Evolutionary conservation across 2,113 vertebrate species (phyloP).

Genomic region (Amblyornis subalaris): DNA sequence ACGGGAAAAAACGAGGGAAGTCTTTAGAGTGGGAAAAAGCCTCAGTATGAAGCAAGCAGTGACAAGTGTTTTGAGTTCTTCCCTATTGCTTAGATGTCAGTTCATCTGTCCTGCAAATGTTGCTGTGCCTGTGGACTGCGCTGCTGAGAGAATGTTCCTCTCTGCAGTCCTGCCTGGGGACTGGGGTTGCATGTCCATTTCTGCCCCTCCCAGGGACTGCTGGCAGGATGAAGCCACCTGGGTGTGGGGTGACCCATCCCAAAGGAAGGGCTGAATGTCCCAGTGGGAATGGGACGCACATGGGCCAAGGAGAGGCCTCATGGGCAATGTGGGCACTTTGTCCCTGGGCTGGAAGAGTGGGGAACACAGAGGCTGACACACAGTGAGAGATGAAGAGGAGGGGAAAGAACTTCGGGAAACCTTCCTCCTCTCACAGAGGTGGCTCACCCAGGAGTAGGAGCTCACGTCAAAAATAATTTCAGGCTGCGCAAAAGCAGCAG

Average conservation of each 20-base stretch:
- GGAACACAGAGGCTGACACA: not conserved
- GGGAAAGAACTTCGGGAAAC: not conserved
- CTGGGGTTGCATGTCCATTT: not conserved
- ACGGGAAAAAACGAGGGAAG: not conserved
- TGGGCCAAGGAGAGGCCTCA: not conserved
- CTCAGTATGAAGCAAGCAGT: not conserved
- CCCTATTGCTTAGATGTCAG: not conserved
- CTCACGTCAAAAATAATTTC: not conserved
- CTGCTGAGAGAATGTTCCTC: not conserved
- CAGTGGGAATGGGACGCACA: rapidly evolving
- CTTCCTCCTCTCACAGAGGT: not conserved
- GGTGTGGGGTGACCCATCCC: not conserved
- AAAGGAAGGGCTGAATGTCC: not conserved
- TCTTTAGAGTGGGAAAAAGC: not conserved
- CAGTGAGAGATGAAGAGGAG: not conserved
- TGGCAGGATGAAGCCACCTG: not conserved
- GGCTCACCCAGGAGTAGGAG: not conserved
- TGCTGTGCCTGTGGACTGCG: not conserved
- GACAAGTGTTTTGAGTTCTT: not conserved
- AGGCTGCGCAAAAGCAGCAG: not conserved
- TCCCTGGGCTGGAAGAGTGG: not conserved
- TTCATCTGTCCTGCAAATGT: not conserved
- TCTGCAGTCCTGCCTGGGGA: not conserved
- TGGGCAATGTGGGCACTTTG: not conserved
- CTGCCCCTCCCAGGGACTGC: not conserved